These are phyloP conservation scores for Oscheius myriophilus DNA, from an alignment of 2,888 invertebrate species.

Conservation along the genomic window DNA sequence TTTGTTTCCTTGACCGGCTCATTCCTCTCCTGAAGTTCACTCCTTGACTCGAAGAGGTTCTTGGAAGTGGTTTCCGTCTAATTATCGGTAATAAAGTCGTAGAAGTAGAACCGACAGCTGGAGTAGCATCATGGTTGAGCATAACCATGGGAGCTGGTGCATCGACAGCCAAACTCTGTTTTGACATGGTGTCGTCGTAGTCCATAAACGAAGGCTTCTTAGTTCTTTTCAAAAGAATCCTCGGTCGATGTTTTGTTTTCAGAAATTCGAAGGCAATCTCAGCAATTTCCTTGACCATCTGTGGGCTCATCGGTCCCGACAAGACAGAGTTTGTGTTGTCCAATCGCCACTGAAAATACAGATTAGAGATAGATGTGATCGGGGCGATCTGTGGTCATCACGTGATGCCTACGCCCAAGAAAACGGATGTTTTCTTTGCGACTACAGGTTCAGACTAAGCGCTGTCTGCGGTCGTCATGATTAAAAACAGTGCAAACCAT, in stretches of 20 bases:
- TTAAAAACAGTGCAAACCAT: too few species aligned
- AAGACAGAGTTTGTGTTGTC: conserved; percentile 18
- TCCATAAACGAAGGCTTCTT: conserved; percentile 26
- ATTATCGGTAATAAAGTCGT: not conserved
- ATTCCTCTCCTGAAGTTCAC: not conserved
- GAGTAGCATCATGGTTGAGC: conserved; percentile 6
- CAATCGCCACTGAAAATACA: conserved; percentile 10
- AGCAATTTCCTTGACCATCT: conserved; percentile 25
- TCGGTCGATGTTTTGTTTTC: not conserved
- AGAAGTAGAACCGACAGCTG: not conserved
- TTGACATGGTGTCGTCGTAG: conserved; percentile 15
- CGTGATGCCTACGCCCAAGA: too few species aligned
- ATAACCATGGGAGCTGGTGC: conserved; percentile 17
- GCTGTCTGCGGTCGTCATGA: too few species aligned
- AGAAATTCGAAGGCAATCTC: conserved; percentile 15
- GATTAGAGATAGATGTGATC: too few species aligned
- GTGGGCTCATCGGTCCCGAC: conserved; percentile 19
- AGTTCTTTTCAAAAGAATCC: conserved; percentile 7
- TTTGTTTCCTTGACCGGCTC: too few species aligned
- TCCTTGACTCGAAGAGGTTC: not conserved
- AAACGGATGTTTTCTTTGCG: too few species aligned
- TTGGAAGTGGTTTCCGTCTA: not conserved
- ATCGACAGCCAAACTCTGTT: not conserved
- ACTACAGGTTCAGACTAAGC: too few species aligned
- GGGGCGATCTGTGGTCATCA: too few species aligned